Conservation (phyloP, 2,888 invertebrate genomes). For the Caenorhabditis sulstoni region DNA sequence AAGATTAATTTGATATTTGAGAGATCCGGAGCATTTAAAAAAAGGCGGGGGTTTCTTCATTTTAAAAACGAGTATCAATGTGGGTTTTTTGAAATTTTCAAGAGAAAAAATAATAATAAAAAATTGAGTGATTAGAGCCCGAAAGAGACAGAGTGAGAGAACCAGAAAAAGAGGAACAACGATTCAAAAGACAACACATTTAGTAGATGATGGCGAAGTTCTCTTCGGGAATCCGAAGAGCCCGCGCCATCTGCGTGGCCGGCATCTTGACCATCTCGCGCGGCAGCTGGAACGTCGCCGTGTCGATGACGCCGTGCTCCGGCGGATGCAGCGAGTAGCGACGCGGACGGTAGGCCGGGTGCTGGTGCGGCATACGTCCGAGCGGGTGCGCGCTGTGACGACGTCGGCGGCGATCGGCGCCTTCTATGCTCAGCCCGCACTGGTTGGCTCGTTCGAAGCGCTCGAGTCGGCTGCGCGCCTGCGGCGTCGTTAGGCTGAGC, state of each 20-base stretch:
- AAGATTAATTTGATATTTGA: neutral
- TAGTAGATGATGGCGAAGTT: slow-evolving; percentile 36
- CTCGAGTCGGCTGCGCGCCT: neutral
- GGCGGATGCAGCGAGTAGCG: slow-evolving; percentile 30
- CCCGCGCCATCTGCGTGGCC: slow-evolving; percentile 10
- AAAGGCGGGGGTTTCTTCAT: too few species aligned
- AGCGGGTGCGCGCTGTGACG: slow-evolving; percentile 20
- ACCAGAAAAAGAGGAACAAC: neutral
- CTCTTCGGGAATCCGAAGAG: slow-evolving; percentile 18
- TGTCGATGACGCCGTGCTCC: slow-evolving; percentile 5
- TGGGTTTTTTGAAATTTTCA: neutral
- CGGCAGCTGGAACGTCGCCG: slow-evolving; percentile 30
- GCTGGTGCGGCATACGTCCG: neutral
- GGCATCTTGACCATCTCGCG: slow-evolving; percentile 28
- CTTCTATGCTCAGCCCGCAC: slow-evolving; percentile 25
- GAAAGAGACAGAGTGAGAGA: neutral
- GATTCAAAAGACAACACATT: too few species aligned
- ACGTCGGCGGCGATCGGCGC: neutral
- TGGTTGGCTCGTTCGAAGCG: slow-evolving; percentile 8
- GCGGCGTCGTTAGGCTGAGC: neutral
- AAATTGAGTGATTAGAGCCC: neutral
- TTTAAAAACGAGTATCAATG: too few species aligned
- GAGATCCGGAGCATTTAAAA: neutral
- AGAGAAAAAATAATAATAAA: neutral
- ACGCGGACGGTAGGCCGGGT: neutral